A percentile compares a stretch with the other conserved stretches of the same genome.
Evolutionary conservation across 2,888 invertebrate genomes (phyloP).

Genomic region (Portevinia maculata): DNA sequence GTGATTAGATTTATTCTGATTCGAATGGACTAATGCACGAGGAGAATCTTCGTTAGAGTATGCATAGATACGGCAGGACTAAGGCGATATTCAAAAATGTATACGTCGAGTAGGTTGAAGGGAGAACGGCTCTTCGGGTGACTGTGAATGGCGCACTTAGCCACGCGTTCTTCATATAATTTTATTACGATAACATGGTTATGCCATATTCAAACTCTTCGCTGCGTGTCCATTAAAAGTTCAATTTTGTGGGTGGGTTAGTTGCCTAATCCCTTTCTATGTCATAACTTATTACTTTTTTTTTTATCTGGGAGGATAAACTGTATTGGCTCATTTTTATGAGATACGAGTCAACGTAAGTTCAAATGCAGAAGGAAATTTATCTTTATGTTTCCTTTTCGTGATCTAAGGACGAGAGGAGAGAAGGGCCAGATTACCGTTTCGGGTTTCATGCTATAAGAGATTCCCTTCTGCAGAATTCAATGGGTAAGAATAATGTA

Average conservation of each 20-base stretch:
- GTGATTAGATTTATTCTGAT: constrained; percentile 71
- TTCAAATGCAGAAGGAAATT: constrained; percentile 26
- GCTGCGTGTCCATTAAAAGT: constrained; percentile 72
- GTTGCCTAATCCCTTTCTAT: constrained; percentile 60
- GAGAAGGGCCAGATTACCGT: constrained; percentile 55
- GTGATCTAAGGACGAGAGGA: constrained; percentile 3
- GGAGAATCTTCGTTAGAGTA: constrained; percentile 24
- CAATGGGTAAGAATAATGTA: constrained; percentile 16
- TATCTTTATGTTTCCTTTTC: constrained; percentile 50
- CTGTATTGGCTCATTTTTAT: constrained; percentile 25
- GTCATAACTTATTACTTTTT: constrained; percentile 55
- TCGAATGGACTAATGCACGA: constrained; percentile 56
- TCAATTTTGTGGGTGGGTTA: constrained; percentile 64
- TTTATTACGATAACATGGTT: constrained; percentile 72
- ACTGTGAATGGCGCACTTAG: constrained; percentile 70
- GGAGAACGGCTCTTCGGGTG: constrained; percentile 38
- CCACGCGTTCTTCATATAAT: constrained; percentile 72
- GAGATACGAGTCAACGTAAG: constrained; percentile 21
- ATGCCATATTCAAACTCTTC: constrained; percentile 68
- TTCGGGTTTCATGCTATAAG: constrained; percentile 9
- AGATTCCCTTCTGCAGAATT: neutral
- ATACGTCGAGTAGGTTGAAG: constrained; percentile 28
- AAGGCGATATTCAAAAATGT: constrained; percentile 36
- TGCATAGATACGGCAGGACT: constrained; percentile 5
- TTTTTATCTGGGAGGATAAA: constrained; percentile 28